phyloP scores from a whole-genome alignment of 1,140 invertebrate species.

The Ctenoplectra terminalis region DNA sequence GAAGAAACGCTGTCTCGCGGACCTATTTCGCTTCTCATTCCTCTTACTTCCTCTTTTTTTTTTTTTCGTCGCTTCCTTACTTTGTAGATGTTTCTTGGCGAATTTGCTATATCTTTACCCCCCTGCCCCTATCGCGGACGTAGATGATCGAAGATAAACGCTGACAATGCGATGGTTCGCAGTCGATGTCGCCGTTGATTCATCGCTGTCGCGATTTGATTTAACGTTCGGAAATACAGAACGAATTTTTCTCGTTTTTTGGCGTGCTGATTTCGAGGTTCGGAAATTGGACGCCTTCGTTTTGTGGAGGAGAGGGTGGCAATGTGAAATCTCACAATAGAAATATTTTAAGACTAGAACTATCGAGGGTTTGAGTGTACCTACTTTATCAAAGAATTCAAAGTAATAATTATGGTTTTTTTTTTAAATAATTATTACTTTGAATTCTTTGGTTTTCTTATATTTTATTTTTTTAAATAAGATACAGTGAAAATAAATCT shows the following conservation, averaged over 20 bases:
- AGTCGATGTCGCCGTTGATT: slow-evolving; percentile 28
- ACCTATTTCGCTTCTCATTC: background rate
- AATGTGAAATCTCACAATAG: too few relatives aligned
- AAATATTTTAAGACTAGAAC: too few relatives aligned
- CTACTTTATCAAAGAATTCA: too few relatives aligned
- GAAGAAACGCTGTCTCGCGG: background rate
- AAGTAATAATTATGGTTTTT: too few relatives aligned
- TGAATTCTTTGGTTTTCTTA: too few relatives aligned
- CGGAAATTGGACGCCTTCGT: too few relatives aligned
- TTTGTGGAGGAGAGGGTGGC: too few relatives aligned
- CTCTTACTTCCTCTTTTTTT: background rate
- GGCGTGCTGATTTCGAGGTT: too few relatives aligned
- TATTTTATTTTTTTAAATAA: too few relatives aligned
- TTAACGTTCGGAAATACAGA: slow-evolving; percentile 24
- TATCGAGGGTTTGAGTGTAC: too few relatives aligned
- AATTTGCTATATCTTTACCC: background rate
- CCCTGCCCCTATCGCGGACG: slow-evolving; percentile 3
- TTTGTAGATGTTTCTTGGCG: background rate
- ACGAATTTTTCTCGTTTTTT: background rate
- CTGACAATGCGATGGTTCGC: slow-evolving; percentile 25
- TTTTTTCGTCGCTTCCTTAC: background rate
- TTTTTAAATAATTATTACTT: too few relatives aligned
- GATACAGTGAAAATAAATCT: too few relatives aligned
- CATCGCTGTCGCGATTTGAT: slow-evolving; percentile 51
- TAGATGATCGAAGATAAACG: slow-evolving; percentile 47